Percentiles rank a stretch among this genome's conserved stretches.
These are phyloP conservation scores for Taxidea taxus DNA, from an alignment of 2,113 vertebrate species.

Conservation along the genomic window DNA sequence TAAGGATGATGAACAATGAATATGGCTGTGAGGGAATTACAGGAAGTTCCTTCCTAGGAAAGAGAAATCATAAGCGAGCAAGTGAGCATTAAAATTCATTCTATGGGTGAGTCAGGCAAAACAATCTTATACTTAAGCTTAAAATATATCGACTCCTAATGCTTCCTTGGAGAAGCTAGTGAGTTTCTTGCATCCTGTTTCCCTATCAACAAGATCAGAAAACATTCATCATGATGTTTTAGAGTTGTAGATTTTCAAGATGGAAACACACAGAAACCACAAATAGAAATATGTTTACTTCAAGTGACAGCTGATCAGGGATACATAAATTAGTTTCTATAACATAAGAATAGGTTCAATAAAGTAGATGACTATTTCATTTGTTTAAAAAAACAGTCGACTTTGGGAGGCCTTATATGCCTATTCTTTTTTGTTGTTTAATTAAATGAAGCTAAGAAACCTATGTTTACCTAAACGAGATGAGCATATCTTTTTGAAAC, in stretches of 20 bases:
- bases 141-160: background rate
- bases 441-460: slow-evolving; percentile 37
- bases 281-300: background rate
- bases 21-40: background rate
- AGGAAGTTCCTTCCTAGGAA: background rate
- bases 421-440: slow-evolving; percentile 28
- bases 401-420: background rate
- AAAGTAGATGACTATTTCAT: background rate
- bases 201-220: background rate
- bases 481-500: slow-evolving; percentile 1
- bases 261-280: background rate
- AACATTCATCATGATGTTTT: background rate
- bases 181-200: background rate
- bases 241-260: background rate
- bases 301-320: background rate
- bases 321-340: background rate
- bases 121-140: background rate
- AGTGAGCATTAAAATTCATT: slow-evolving; percentile 39
- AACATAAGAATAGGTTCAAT: background rate
- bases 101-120: slow-evolving; percentile 4
- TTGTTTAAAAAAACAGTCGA: slow-evolving; percentile 7
- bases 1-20: slow-evolving; percentile 17
- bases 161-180: background rate
- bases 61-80: slow-evolving; percentile 21
- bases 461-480: slow-evolving; percentile 51